phyloP scores from a whole-genome alignment of 2,797 vertebrate genomes.

The Danio tinwini region DNA sequence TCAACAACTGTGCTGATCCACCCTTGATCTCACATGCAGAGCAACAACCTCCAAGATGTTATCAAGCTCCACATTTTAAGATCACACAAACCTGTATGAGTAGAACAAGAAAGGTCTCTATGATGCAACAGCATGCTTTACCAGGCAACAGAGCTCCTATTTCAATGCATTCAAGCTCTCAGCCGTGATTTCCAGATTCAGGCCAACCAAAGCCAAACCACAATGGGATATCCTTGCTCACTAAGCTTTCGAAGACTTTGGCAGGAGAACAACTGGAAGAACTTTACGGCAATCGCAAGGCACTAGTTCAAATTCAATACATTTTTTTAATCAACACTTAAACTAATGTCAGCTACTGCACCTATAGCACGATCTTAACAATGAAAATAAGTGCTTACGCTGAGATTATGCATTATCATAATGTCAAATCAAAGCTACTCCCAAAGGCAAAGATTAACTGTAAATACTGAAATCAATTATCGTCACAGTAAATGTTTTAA shows the following conservation, averaged over 20 bases:
- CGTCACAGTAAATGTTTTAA: conserved; percentile 32
- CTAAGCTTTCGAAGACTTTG: conserved; percentile 66
- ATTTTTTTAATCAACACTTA: conserved; percentile 19
- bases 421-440: conserved; percentile 41
- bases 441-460: conserved; percentile 40
- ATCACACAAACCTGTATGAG: neutral
- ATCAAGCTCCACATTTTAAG: neutral
- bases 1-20: conserved; percentile 3
- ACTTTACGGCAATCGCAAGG: conserved; percentile 34
- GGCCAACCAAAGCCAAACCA: conserved; percentile 67
- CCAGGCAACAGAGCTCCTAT: conserved; percentile 46
- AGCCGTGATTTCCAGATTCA: conserved; percentile 59
- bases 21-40: neutral
- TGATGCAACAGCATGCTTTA: conserved; percentile 46
- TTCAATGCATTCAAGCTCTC: conserved; percentile 42
- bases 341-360: neutral
- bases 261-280: conserved; percentile 56
- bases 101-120: conserved; percentile 23
- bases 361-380: conserved; percentile 8
- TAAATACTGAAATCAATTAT: conserved; percentile 50
- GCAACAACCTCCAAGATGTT: neutral
- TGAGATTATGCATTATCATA: conserved; percentile 42
- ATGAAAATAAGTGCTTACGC: conserved; percentile 7
- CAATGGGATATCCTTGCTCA: conserved; percentile 73
- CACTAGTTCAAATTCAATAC: conserved; percentile 10